Evolutionary conservation across 1,140 invertebrate species (phyloP), one percentile per base, ranked within the genome.

Genomic region (Spodoptera frugiperda): DNA sequence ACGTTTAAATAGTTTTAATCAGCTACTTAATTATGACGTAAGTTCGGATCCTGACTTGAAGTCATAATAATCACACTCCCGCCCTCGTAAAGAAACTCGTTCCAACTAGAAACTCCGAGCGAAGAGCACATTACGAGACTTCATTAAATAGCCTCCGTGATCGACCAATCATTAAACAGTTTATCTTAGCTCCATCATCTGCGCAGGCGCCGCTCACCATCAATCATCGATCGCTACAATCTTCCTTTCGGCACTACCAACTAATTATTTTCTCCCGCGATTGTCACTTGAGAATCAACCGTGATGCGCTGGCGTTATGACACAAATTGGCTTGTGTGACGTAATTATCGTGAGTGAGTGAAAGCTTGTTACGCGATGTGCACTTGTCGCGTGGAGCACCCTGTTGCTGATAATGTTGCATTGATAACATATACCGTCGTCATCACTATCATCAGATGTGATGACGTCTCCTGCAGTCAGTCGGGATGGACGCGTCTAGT

Each of bases 201-300:
- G 33, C 33, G 33, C 33, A 39, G 33, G 33, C 33, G 61, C 10
- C 30, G 30, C 49, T 54, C 15, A 12, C 9, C 53, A 72, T 72
- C 68, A 33, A 70, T 72, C 53, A 72, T 15, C 17, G 68, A 70
- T 53, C 25, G 49, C 25, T 53, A 33, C 46, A 21, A 67, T 67
- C 63, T 48, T 25, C 68, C 53, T 72, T 72, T 72, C 53, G 68
- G 68, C 68, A 17, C 15, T 55, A 44, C 30, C 12, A 21, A n/a
- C 51, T 55, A 72, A 72, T 55, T 72, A 55, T 57, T 72, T 54
- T 54, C 51, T 72, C 68, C 19, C 51, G 30, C 11, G n/a, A 57
- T 14, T 55, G 51, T 72, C 53, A 46, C 11, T 67, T 67, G 63
- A 67, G 21, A 49, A 48, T 49, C 12, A 44, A 67, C 63, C 17